Conservation (phyloP, 2,797 vertebrate genomes). For the Megalops cyprinoides region DNA sequence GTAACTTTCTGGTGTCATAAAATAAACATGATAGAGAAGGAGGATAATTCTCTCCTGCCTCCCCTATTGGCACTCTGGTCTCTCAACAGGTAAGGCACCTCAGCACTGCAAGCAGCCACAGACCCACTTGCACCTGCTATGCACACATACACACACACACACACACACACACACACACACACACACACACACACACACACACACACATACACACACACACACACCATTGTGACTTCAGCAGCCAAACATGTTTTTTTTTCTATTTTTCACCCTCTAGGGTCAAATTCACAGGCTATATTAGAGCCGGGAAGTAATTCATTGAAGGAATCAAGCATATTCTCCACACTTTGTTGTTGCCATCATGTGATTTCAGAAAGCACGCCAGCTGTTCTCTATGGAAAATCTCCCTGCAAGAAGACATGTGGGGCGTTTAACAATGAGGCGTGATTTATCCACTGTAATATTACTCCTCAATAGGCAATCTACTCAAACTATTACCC, state of each 20-base stretch:
- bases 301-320: constrained; percentile 9
- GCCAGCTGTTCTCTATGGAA: constrained; percentile 7
- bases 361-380: not conserved
- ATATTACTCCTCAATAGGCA: constrained; percentile 26
- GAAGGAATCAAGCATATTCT: constrained; percentile 7
- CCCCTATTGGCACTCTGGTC: no score
- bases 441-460: constrained; percentile 16
- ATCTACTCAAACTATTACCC: constrained; percentile 13
- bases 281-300: not conserved
- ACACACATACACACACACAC: no score
- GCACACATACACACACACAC: not conserved
- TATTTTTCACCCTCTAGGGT: not conserved
- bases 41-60: no score
- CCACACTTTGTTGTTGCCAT: constrained; percentile 2
- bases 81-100: no score
- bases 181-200: no score
- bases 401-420: not conserved
- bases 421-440: constrained; percentile 16
- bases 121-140: not conserved
- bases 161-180: constrained; percentile 1
- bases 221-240: not conserved
- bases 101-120: not conserved
- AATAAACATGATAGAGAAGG: no score
- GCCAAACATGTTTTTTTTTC: not conserved
- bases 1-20: no score